phyloP scores from a whole-genome alignment of 2,797 vertebrate genomes.

The Coreius guichenoti region DNA sequence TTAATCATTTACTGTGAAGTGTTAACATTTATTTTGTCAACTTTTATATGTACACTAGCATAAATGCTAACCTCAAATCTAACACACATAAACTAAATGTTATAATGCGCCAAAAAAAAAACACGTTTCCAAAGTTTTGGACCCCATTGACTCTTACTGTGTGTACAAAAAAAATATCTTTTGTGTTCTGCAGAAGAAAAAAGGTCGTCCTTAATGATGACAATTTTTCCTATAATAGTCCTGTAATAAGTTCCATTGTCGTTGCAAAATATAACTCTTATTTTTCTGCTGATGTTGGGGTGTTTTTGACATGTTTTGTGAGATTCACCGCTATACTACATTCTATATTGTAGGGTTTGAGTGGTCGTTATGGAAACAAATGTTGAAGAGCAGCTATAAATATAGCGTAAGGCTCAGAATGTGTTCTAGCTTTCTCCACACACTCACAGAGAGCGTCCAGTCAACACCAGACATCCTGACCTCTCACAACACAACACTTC shows the following conservation, averaged over 20 bases:
- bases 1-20: not conserved
- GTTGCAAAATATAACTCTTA: not conserved
- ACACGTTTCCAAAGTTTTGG: too few relatives aligned
- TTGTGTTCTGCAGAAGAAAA: not conserved
- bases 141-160: not conserved
- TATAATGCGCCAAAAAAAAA: not conserved
- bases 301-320: not conserved
- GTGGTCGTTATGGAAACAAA: conserved; percentile 18
- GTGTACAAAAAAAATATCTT: not conserved
- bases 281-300: not conserved
- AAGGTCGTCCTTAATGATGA: not conserved
- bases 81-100: not conserved
- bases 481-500: not conserved
- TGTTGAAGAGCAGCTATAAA: conserved; percentile 24
- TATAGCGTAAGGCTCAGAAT: not conserved
- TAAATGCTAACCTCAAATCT: not conserved
- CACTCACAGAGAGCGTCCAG: not conserved
- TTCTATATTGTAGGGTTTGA: not conserved
- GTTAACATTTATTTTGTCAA: not conserved
- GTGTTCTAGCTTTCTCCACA: not conserved
- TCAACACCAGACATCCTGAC: conserved; percentile 28
- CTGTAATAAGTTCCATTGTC: not conserved
- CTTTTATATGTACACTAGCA: not conserved
- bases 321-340: not conserved
- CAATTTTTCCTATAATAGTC: not conserved